Base-by-base conservation (phyloP, 2,113 vertebrate species). In the Charina bottae region DNA sequence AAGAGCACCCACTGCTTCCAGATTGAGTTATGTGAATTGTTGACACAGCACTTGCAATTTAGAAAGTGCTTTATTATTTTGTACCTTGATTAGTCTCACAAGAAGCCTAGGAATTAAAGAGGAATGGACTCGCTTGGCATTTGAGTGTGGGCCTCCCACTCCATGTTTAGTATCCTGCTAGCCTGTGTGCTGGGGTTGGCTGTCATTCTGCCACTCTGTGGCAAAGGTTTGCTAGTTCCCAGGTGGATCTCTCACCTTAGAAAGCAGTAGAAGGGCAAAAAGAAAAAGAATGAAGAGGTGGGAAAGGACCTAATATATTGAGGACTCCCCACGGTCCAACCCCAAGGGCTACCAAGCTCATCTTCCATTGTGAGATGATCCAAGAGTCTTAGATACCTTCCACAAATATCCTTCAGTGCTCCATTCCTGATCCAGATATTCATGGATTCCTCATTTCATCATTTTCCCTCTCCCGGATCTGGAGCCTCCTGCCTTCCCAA, bases 1-100 rank as follows among this genome's bases (percentile, higher is more conserved):
- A 49, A 78, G 83, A 62, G 58, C 56, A 89, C 87, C 91, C 72
- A 85, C 87, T 37, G 46, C 56, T 92, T 92, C 91, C 91, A 62
- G 55, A 83, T 84, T 78, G 42, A 89, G 56, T 89, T 84, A 84
- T 78, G 62, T 89, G 87, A 92, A 92, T 89, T 46, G 89, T 92
- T 92, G 88, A 89, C 87, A 37, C 72, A 64, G 91, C 91, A 89
- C 21, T 84, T 88, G 53, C 58, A 84, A 54, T 84, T 58, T 53
- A 83, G 8, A 46, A n/a, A 84, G 56, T 92, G 87, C 56, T 92
- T 92, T 89, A 89, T 92, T 92, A 92, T 92, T 68, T 60, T 92
- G 15, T 92, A 84, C 87, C 68, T 89, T 88, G 86, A 83, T 89
- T 88, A 84, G 87, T 23, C 56, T 54, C 13, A 56, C 56, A 37